Evolutionary conservation across 2,113 vertebrate species (phyloP), one percentile per base, ranked within the genome.

Genomic region (Chroicocephalus ridibundus): DNA sequence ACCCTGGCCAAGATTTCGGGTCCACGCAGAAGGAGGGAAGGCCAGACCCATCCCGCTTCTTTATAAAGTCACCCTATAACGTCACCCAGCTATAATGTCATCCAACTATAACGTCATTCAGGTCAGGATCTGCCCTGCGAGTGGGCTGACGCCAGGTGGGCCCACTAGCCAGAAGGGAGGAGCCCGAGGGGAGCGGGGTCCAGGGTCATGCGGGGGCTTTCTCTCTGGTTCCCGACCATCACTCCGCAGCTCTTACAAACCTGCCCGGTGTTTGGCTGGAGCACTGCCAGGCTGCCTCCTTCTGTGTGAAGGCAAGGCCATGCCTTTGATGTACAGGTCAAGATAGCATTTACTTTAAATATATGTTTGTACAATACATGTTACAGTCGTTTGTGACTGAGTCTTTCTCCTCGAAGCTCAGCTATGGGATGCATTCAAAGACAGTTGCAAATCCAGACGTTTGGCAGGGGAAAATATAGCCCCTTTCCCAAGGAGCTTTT

Each of bases 151-250:
- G 88, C 97, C 17, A 93, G 96, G 51, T 95, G 97, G 96, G 83
- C 82, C 77, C 62, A 4, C 87, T 40, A 49, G 66, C 57, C 19
- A 10, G 42, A 32, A 15, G 38, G 84, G 85, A 4, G 9, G 6
- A 8, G 18, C 10, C 10, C 2, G 8, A 20, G 34, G 16, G 5
- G 31, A 1, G 11, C 40, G 0, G 3, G 14, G 8, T 5, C 1
- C 5, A 0, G 2, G 3, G 8, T 1, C 4, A 0, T 2, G 0
- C 8, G 1, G 15, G 6, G 6, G 0, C 7, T 13, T 31, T 11
- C 21, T 1, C 8, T 2, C 9, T 13, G 10, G 8, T 4, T 6
- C 16, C 57, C 0, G 18, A 7, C 5, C 2, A 3, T 7, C 3
- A 0, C 29, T 21, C n/a, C 26, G 9, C 2, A 6, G 58, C 26